Base-by-base conservation (phyloP, 1,140 invertebrate genomes). In the Apocrypta bakeri region DNA sequence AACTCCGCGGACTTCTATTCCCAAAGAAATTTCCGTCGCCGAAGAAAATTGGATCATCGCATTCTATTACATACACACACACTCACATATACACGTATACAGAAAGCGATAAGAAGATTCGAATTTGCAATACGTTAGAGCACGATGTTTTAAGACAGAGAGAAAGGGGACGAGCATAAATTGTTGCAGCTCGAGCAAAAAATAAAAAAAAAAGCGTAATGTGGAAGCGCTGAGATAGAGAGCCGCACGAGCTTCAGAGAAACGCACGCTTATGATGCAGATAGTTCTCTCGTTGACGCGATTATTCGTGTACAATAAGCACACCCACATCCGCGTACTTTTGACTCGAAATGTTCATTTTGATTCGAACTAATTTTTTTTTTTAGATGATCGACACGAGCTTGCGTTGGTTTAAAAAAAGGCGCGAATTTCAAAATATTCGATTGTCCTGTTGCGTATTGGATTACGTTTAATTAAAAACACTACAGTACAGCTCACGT, bases 321-420 rank as follows among this genome's bases (percentile, higher is more conserved):
- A 69, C 66, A 69, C 68, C 68, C 68, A 69, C 68, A 69, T 69
- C 31, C 29, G 68, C 68, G 17, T 48, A 21, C 48, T 14, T 21
- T n/a, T n/a, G 7, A 11, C 17, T 69, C 48, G 48, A 1, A 1
- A 21, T 2, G 17, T 56, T 2, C 42, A 29, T 66, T 66, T 66
- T 25, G 29, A 12, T 66, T 27, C 33, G 33, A n/a, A n/a, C n/a
- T 21, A 42, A 48, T 48, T 48, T 48, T 48, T 14, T 14, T 48
- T 48, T 11, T n/a, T n/a, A n/a, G n/a, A n/a, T n/a, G n/a, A n/a
- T n/a, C n/a, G n/a, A n/a, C n/a, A n/a, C n/a, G n/a, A n/a, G n/a
- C n/a, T n/a, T n/a, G n/a, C n/a, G n/a, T n/a, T n/a, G n/a, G n/a
- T n/a, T n/a, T n/a, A n/a, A n/a, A n/a, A n/a, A n/a, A n/a, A n/a